Evolutionary conservation across 2,113 vertebrate genomes (phyloP), one percentile per base, ranked within the genome.

Genomic region (Litocranius walleri): DNA sequence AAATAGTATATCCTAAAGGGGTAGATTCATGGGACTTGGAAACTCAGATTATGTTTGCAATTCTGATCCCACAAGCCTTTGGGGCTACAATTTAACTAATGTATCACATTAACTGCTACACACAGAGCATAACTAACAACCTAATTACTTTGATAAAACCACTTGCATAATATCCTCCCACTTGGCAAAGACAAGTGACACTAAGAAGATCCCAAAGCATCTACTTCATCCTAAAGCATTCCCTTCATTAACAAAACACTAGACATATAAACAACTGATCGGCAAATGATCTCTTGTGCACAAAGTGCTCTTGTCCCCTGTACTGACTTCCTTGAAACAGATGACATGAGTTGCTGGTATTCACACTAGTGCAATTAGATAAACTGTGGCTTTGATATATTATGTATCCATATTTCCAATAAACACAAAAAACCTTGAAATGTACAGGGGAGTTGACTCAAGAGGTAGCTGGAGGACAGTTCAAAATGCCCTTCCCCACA

Each of bases 141-240:
- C 80, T 98, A 98, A 98, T 98, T 98, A 91, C 77, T 97, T 97
- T 97, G 97, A 96, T 98, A 92, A 98, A 61, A 97, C 87, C 94
- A 97, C 95, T 95, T 96, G 36, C 94, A 91, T 95, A 95, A 93
- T 77, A 89, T 78, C 23, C 25, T 96, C 67, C 62, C 94, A 71
- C 33, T 94, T 92, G 45, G 90, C 88, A 97, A 96, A 96, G 96
- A 82, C 64, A 96, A 91, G 87, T 67, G 43, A 40, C 85, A 19
- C 67, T 84, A 88, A 97, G 95, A 97, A 48, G 43, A 95, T 93
- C 54, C 71, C 90, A 62, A 67, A 93, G 62, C 36, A 87, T 92
- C 40, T 85, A 78, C 25, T 94, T 97, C 84, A 59, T 90, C 52
- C 36, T 74, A 86, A 87, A 93, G 3, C 8, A 74, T 74, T 52